phyloP scores from a whole-genome alignment of 2,113 vertebrate genomes.

The Scomber scombrus region DNA sequence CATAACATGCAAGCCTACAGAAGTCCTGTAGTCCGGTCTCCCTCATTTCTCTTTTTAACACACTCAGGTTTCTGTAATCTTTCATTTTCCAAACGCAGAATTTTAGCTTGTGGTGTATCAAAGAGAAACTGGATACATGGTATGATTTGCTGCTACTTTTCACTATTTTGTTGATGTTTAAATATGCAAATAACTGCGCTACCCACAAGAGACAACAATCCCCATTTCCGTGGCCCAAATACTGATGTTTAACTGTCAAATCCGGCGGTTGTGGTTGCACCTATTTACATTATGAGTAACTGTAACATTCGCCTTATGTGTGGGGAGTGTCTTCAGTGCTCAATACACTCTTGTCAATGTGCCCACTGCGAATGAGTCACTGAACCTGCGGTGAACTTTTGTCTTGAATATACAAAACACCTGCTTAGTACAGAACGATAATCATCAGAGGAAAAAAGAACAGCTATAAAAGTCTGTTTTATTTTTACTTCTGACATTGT shows the following conservation, averaged over 20 bases:
- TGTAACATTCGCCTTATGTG: constrained; percentile 11
- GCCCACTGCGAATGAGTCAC: constrained; percentile 51
- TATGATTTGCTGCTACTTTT: background rate
- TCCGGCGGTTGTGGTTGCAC: constrained; percentile 18
- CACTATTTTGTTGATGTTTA: background rate
- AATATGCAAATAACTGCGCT: background rate
- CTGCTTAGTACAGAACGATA: constrained; percentile 23
- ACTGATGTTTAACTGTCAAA: constrained; percentile 5
- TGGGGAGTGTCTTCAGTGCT: constrained; percentile 47
- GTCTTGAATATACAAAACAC: constrained; percentile 39
- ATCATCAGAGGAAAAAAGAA: background rate
- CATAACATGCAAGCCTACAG: background rate
- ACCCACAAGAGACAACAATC: background rate
- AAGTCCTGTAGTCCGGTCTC: background rate
- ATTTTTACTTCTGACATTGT: background rate
- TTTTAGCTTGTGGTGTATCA: background rate
- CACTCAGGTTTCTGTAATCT: constrained; percentile 26
- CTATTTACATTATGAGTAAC: constrained; percentile 44
- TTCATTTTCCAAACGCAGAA: constrained; percentile 17
- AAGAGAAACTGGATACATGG: background rate
- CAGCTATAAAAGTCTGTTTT: constrained; percentile 13
- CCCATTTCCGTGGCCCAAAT: background rate
- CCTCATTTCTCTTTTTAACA: constrained; percentile 30
- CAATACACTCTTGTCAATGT: constrained; percentile 42
- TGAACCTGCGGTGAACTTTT: constrained; percentile 52